Evolutionary conservation across 2,888 invertebrate genomes (phyloP), one percentile per base, ranked within the genome.

Genomic region (Galeruca laticollis): DNA sequence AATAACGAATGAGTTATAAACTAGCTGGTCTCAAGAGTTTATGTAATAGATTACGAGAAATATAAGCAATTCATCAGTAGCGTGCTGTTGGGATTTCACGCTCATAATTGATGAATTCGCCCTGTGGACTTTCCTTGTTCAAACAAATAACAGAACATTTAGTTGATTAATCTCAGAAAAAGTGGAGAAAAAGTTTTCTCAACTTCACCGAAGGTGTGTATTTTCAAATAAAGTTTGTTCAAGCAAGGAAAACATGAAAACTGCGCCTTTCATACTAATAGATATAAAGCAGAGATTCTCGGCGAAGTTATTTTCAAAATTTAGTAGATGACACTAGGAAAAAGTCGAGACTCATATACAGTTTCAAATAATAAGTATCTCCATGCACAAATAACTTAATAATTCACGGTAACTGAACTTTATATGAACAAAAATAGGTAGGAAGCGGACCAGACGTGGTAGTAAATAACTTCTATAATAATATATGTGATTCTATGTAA

Each of bases 91-190:
- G 47, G 65, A 59, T 47, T 65, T 65, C 49, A 49, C 47, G 35
- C 49, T 21, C 47, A 65, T 65, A 65, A 65, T 65, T 65, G 65
- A 65, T 65, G 57, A 47, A 65, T 65, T 65, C 49, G 35, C 59
- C 59, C 59, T 65, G 49, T 52, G 49, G 59, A 59, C 64, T 64
- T 65, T 51, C 51, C 18, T 33, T 21, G 31, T 59, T 31, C 57
- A n/a, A 59, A 65, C 59, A 65, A 65, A 65, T 65, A 65, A 64
- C 63, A 40, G 56, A 64, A 64, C 51, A 59, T 65, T 65, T 65
- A 65, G 15, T 9, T 15, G 49, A 65, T 65, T 65, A 65, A 65
- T 65, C 59, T 35, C 13, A 2, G 49, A 35, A 26, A 56, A 56
- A 64, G 52, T 51, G 51, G 2, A 18, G 51, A 21, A 9, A 51